Percentiles rank a stretch among this genome's conserved stretches.
phyloP scores from a whole-genome alignment of 2,797 vertebrate species.

The Lindbergichthys nudifrons region DNA sequence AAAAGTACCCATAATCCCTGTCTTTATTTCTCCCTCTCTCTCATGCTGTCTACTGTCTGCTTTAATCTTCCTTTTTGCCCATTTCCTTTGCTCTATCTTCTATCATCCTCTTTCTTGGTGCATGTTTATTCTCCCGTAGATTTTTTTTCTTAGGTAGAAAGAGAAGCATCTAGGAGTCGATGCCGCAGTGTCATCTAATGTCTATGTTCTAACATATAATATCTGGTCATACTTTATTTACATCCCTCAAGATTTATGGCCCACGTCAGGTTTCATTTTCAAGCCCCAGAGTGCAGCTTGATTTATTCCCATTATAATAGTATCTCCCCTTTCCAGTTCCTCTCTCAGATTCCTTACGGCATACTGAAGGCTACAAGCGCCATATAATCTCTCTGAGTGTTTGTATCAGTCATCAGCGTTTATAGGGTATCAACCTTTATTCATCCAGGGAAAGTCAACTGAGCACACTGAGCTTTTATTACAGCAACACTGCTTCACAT shows the following conservation, averaged over 20 bases:
- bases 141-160: slow-evolving; percentile 27
- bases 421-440: slow-evolving; percentile 60
- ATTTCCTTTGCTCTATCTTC: slow-evolving; percentile 38
- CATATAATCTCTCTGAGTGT: slow-evolving; percentile 67
- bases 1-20: slow-evolving; percentile 75
- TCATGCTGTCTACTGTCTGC: slow-evolving; percentile 57
- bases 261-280: slow-evolving; percentile 67
- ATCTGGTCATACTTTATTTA: slow-evolving; percentile 69
- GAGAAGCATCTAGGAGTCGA: slow-evolving; percentile 37
- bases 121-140: slow-evolving; percentile 25
- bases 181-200: slow-evolving; percentile 47
- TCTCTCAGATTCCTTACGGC: slow-evolving; percentile 54
- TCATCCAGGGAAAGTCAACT: slow-evolving; percentile 47
- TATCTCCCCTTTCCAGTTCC: slow-evolving; percentile 64
- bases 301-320: slow-evolving; percentile 72
- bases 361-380: slow-evolving; percentile 37
- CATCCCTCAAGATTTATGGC: slow-evolving; percentile 68
- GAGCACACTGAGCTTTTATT: slow-evolving; percentile 42
- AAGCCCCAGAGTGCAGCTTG: slow-evolving; percentile 58
- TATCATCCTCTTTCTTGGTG: slow-evolving; percentile 33
- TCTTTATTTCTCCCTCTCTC: slow-evolving; percentile 46
- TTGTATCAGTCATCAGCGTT: slow-evolving; percentile 68
- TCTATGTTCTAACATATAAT: slow-evolving; percentile 61
- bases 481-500: slow-evolving; percentile 10
- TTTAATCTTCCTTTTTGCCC: slow-evolving; percentile 59